These are phyloP conservation scores for Branchellion lobata DNA, from an alignment of 2,888 invertebrate genomes.

Conservation along the genomic window DNA sequence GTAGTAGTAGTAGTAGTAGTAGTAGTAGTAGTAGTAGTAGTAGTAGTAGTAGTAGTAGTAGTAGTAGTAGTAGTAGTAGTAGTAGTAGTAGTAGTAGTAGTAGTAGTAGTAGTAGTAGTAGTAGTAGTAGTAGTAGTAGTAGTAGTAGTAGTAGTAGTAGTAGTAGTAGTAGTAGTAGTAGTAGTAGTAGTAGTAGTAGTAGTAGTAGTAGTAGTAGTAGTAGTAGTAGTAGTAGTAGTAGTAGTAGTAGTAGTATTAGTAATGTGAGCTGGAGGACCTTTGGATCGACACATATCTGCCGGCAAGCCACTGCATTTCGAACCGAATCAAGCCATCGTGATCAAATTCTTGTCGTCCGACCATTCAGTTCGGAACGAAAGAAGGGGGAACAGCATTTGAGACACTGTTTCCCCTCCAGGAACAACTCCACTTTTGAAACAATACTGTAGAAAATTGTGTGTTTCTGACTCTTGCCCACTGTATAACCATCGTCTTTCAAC, in stretches of 20 bases:
- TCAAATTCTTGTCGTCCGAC: too few relatives aligned
- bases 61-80: constrained; percentile 42
- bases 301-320: too few relatives aligned
- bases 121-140: constrained; percentile 40
- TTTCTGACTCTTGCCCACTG: too few relatives aligned
- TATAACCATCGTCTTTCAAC: too few relatives aligned
- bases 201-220: constrained; percentile 38
- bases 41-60: constrained; percentile 41
- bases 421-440: too few relatives aligned
- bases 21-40: constrained; percentile 43
- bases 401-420: too few relatives aligned
- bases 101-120: constrained; percentile 32
- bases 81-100: constrained; percentile 31
- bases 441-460: too few relatives aligned
- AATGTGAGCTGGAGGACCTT: too few relatives aligned
- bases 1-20: constrained; percentile 41
- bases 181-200: constrained; percentile 32
- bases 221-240: constrained; percentile 35
- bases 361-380: too few relatives aligned
- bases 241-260: constrained; percentile 2
- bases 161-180: constrained; percentile 40
- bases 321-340: too few relatives aligned
- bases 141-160: constrained; percentile 40
- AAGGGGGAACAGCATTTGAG: too few relatives aligned
- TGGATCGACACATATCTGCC: too few relatives aligned